These are phyloP conservation scores for Cyanocitta stelleri DNA, from an alignment of 2,113 vertebrate species.

Conservation along the genomic window DNA sequence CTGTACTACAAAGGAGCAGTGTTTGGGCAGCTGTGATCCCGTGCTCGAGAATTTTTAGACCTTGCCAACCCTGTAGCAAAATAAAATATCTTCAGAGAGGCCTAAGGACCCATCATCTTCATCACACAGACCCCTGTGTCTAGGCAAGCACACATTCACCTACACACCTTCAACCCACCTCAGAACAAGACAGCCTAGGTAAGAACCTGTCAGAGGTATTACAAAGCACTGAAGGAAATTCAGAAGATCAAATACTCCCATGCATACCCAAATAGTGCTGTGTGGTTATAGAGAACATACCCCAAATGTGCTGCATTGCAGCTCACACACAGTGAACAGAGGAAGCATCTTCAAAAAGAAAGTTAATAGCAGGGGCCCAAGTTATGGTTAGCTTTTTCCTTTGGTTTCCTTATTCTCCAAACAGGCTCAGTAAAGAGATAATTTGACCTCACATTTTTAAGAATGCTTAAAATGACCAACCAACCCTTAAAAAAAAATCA, in stretches of 20 bases:
- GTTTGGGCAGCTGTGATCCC: conserved; percentile 27
- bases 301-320: not conserved
- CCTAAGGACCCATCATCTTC: not conserved
- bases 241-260: not conserved
- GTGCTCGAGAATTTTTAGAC: not conserved
- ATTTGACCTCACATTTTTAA: no score
- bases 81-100: not conserved
- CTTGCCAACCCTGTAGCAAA: not conserved
- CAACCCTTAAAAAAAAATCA: no score
- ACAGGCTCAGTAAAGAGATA: not conserved
- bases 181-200: not conserved
- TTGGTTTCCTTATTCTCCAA: not conserved
- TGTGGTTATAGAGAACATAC: not conserved
- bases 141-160: not conserved
- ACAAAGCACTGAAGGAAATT: not conserved
- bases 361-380: not conserved
- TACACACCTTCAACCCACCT: not conserved
- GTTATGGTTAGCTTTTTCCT: not conserved
- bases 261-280: not conserved
- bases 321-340: not conserved
- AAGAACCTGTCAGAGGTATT: not conserved
- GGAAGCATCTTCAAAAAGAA: not conserved
- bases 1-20: not conserved
- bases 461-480: no score
- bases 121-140: not conserved